Conservation (phyloP, 1,140 invertebrate genomes). For the Teleopsis dalmanni region DNA sequence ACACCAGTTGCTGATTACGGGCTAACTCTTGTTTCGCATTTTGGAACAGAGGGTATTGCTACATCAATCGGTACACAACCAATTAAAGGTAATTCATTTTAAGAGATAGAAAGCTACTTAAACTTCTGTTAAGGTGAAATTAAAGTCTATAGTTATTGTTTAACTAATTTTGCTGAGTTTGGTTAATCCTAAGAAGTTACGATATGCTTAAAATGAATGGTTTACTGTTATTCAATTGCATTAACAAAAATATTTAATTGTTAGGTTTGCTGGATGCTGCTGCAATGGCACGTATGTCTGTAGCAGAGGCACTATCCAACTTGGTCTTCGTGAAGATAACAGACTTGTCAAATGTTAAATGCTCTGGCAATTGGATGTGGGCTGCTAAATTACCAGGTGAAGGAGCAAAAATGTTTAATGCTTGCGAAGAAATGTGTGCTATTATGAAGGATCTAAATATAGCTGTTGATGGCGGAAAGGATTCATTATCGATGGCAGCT, state of each 20-base stretch:
- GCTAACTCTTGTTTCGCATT: conserved; percentile 78
- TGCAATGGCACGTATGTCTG: conserved; percentile 85
- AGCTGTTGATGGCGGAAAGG: conserved; percentile 95
- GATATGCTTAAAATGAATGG: no score
- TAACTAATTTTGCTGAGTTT: no score
- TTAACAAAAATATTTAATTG: conserved; percentile 38
- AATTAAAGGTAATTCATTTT: conserved; percentile 73
- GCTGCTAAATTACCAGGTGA: conserved; percentile 88
- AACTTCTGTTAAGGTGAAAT: background rate
- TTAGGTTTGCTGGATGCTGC: conserved; percentile 68
- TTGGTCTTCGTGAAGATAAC: conserved; percentile 88
- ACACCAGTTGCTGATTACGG: conserved; percentile 92
- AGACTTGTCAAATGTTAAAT: conserved; percentile 83
- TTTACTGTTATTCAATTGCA: no score
- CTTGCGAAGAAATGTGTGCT: conserved; percentile 80
- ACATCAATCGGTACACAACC: conserved; percentile 96
- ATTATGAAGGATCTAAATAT: conserved; percentile 82
- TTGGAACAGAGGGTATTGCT: conserved; percentile 70
- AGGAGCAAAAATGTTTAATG: conserved; percentile 76
- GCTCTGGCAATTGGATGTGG: conserved; percentile 99
- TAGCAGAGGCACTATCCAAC: conserved; percentile 92
- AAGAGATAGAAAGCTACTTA: background rate
- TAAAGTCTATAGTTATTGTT: background rate
- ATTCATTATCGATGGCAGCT: conserved; percentile 96
- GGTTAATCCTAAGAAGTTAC: no score